Percentiles rank a stretch among this genome's conserved stretches.
Evolutionary conservation across 2,888 invertebrate genomes (phyloP).

Genomic region (Pinctada fucata): DNA sequence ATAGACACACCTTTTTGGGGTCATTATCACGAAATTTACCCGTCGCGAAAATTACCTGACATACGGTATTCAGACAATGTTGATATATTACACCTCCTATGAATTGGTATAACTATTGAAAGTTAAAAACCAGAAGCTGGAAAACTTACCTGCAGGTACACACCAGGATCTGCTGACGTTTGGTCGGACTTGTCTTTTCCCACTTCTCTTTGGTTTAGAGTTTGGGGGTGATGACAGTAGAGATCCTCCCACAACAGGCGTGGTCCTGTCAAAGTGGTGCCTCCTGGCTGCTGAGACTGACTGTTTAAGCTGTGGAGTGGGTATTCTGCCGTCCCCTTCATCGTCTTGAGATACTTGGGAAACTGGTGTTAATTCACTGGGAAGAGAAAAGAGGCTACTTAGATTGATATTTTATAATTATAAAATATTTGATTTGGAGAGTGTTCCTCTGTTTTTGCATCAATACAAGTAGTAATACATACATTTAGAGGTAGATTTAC

Average conservation of each 20-base stretch:
- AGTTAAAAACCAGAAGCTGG: not conserved
- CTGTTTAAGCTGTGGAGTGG: constrained; percentile 62
- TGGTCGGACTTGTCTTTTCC: constrained; percentile 25
- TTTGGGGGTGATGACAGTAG: constrained; percentile 65
- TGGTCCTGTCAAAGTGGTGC: constrained; percentile 74
- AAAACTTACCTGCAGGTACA: constrained; percentile 20
- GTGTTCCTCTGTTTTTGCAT: no score
- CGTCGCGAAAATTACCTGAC: no score
- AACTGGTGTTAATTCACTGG: constrained; percentile 25
- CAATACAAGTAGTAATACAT: no score
- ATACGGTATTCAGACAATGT: no score
- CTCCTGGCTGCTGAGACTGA: constrained; percentile 42
- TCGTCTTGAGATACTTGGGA: not conserved
- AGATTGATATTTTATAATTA: not conserved
- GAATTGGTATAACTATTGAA: no score
- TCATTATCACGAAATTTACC: no score
- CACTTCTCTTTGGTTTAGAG: constrained; percentile 26
- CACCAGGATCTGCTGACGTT: constrained; percentile 49
- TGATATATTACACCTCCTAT: no score
- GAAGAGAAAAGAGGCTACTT: not conserved
- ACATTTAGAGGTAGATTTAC: no score
- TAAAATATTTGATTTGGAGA: no score
- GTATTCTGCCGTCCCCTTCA: constrained; percentile 58
- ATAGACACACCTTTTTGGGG: no score
- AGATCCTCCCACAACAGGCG: constrained; percentile 73